Evolutionary conservation across 2,888 invertebrate species (phyloP).

Genomic region (Adelognathus sp.): DNA sequence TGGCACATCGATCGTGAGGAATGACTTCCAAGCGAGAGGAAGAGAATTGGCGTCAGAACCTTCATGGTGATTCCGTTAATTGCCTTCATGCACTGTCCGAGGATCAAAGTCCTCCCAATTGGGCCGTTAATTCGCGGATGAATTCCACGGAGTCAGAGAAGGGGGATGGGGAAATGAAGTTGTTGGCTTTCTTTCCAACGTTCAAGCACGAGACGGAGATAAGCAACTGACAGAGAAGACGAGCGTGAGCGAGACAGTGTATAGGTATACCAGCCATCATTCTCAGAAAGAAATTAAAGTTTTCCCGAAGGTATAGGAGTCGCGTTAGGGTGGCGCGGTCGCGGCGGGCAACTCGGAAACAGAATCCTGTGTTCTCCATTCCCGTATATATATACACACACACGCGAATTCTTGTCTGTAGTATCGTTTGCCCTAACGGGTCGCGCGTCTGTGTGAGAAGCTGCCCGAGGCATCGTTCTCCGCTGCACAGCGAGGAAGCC

Average conservation of each 20-base stretch:
- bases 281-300: slow-evolving; percentile 77
- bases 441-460: slow-evolving; percentile 25
- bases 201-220: slow-evolving; percentile 42
- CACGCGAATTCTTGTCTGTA: slow-evolving; percentile 11
- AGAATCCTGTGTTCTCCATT: slow-evolving; percentile 23
- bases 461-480: slow-evolving; percentile 52
- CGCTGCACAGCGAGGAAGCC: slow-evolving; percentile 62
- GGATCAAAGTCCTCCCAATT: not conserved
- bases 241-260: no score
- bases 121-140: slow-evolving; percentile 4
- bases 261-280: slow-evolving; percentile 69
- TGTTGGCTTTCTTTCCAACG: slow-evolving; percentile 54
- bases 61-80: not conserved
- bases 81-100: not conserved
- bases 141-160: slow-evolving; percentile 14
- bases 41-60: slow-evolving; percentile 1
- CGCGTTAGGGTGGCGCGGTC: slow-evolving; percentile 65
- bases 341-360: not conserved
- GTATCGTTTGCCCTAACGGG: slow-evolving; percentile 8
- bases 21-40: not conserved
- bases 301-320: slow-evolving; percentile 74
- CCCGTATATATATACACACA: no score
- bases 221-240: slow-evolving; percentile 66
- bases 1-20: no score
- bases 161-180: not conserved